These are phyloP conservation scores for Tenthredo livida DNA, from an alignment of 2,888 invertebrate species.

Conservation along the genomic window DNA sequence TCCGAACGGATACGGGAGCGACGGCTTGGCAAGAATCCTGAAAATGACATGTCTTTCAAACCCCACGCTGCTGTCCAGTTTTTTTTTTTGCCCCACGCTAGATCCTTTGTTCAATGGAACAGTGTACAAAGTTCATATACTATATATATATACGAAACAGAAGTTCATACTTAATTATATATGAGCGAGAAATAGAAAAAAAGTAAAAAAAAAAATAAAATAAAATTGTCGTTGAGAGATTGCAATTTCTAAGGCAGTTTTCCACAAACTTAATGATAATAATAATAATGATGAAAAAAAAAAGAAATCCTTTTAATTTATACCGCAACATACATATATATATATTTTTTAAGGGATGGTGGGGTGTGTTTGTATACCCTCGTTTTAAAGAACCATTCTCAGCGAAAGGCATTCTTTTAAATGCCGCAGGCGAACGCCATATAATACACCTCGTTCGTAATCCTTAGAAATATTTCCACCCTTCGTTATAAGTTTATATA, in stretches of 20 bases:
- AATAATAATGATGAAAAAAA: neutral
- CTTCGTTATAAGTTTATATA: slow-evolving; percentile 54
- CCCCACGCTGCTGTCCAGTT: neutral
- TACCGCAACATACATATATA: neutral
- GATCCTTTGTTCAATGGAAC: neutral
- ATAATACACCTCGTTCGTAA: slow-evolving; percentile 47
- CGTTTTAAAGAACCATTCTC: slow-evolving; percentile 19
- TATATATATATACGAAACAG: neutral
- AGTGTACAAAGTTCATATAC: neutral
- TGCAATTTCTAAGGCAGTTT: neutral
- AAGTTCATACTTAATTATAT: neutral
- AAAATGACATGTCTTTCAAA: slow-evolving; percentile 35
- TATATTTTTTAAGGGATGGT: neutral
- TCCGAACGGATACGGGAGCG: slow-evolving; percentile 39
- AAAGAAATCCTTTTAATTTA: neutral
- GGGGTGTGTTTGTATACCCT: slow-evolving; percentile 8
- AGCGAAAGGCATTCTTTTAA: slow-evolving; percentile 9
- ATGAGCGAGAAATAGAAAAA: neutral
- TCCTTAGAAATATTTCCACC: slow-evolving; percentile 53
- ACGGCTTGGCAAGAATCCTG: slow-evolving; percentile 37
- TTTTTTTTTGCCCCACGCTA: neutral
- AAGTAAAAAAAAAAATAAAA: neutral
- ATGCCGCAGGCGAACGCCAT: slow-evolving; percentile 20
- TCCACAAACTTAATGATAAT: neutral
- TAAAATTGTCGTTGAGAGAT: neutral